phyloP scores from a whole-genome alignment of 2,113 vertebrate species.

The Pheucticus melanocephalus region DNA sequence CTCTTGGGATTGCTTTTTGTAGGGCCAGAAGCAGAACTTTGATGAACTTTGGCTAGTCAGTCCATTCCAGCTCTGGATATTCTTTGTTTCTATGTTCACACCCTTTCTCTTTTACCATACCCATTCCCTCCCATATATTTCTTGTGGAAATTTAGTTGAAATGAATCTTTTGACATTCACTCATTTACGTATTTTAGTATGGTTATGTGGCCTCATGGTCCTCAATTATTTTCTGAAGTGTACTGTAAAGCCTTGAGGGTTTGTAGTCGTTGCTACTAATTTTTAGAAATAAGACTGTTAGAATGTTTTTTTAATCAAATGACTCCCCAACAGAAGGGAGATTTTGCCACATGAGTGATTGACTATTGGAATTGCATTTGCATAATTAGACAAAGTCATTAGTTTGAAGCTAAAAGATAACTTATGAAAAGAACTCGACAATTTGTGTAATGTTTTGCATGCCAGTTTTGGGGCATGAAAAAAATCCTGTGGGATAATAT shows the following conservation, averaged over 20 bases:
- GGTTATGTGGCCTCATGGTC: background rate
- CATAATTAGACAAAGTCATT: background rate
- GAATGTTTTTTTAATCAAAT: background rate
- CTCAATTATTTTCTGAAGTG: background rate
- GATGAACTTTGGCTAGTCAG: background rate
- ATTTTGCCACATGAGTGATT: background rate
- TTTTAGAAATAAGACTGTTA: background rate
- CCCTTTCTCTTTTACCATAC: background rate
- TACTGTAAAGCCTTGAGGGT: background rate
- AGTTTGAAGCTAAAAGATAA: background rate
- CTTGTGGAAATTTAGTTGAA: background rate
- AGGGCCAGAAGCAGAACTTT: background rate
- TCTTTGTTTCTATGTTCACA: fast-evolving
- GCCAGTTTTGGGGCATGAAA: background rate
- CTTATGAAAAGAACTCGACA: background rate
- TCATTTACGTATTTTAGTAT: background rate
- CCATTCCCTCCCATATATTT: background rate
- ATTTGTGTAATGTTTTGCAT: background rate
- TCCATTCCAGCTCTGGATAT: background rate
- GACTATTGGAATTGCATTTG: background rate
- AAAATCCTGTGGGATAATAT: fast-evolving
- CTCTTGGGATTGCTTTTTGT: background rate
- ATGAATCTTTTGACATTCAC: background rate
- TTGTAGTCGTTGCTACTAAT: background rate
- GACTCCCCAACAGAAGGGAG: background rate